A percentile compares a stretch with the other conserved stretches of the same genome.
phyloP scores from a whole-genome alignment of 2,797 vertebrate genomes.

The Anabacerthia variegaticeps region DNA sequence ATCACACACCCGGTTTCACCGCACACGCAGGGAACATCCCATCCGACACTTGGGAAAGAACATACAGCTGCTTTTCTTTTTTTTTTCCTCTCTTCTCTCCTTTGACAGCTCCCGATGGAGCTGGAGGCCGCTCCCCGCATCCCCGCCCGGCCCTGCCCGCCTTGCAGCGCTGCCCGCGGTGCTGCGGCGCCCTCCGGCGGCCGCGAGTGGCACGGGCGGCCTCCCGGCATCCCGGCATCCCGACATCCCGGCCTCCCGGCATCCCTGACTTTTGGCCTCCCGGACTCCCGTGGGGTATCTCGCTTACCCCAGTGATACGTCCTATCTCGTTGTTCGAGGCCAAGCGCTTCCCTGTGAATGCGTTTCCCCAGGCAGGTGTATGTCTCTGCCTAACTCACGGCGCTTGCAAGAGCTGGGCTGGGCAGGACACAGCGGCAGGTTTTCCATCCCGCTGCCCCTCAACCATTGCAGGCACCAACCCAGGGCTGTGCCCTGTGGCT shows the following conservation, averaged over 20 bases:
- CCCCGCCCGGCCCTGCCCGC: neutral
- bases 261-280: too few relatives aligned
- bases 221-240: too few relatives aligned
- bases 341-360: neutral
- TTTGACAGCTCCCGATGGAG: rapidly evolving
- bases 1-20: neutral
- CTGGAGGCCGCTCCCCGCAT: neutral
- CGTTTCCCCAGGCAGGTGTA: too few relatives aligned
- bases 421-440: rapidly evolving
- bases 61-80: rapidly evolving
- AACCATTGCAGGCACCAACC: rapidly evolving
- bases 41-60: neutral
- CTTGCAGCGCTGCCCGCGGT: neutral
- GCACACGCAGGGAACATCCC: neutral
- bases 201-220: neutral
- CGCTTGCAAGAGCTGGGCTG: neutral
- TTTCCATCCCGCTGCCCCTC: neutral
- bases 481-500: too few relatives aligned
- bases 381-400: neutral
- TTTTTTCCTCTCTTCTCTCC: too few relatives aligned
- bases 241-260: too few relatives aligned
- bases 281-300: rapidly evolving
- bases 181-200: conserved; percentile 15
- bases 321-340: neutral
- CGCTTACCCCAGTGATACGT: rapidly evolving